Evolutionary conservation across 2,113 vertebrate species (phyloP), one percentile per base, ranked within the genome.

Genomic region (Gymnarchus niloticus): DNA sequence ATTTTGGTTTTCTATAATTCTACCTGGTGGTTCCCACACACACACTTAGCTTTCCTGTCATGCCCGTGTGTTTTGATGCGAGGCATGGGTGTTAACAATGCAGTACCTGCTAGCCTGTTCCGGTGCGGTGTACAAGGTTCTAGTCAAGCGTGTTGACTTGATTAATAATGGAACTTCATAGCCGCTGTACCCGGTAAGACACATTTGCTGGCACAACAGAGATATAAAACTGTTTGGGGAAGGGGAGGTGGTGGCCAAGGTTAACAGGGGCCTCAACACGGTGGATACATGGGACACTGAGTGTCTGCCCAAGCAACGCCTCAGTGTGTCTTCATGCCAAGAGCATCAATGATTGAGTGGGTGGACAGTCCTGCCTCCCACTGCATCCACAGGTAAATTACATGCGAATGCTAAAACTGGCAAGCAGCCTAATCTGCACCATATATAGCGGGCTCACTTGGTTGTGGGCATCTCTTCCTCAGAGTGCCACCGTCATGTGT

Each of bases 51-150:
- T 88, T 91, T 90, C 90, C 88, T 92, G 91, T 92, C 91, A 89
- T 86, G 87, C 87, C 89, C 89, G 85, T 90, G 85, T 94, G 93
- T 93, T 94, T 93, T 93, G 92, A 93, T 92, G 91, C 86, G 88
- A 88, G 92, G 92, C 91, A 93, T 92, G 92, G 91, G 91, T 93
- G 91, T 93, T 92, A 92, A 93, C 92, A 92, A 92, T 92, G 91
- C 91, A 89, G 89, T 90, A 90, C 90, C 90, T 85, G 90, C 88
- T 91, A 89, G 88, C 91, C 91, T 90, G 89, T 91, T 92, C 91
- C 87, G 85, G 89, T 81, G 90, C 90, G 87, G 87, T 92, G 91
- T 93, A 89, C 91, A 92, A 89, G 91, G 90, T 92, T 93, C 91
- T 93, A 93, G 93, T 93, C 91, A 92, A 93, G 92, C 89, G 89